Percentiles rank a stretch among this genome's conserved stretches.
phyloP scores from a whole-genome alignment of 2,888 invertebrate species.

The Drosophila ezoana region DNA sequence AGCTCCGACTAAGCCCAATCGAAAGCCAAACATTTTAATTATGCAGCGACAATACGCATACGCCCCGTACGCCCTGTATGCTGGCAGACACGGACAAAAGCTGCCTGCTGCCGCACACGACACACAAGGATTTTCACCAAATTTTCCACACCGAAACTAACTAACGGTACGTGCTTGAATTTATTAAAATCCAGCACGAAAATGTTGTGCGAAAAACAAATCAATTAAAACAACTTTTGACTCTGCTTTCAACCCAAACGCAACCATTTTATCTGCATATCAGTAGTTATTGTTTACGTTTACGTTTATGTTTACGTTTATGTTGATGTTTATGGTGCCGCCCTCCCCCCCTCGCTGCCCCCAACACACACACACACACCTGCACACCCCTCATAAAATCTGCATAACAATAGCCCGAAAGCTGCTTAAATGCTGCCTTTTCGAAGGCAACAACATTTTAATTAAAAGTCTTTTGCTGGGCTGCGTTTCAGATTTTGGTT shows the following conservation, averaged over 20 bases:
- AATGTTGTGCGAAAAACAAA: conserved; percentile 21
- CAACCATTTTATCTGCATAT: conserved; percentile 39
- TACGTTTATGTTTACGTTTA: conserved; percentile 28
- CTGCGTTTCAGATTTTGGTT: conserved; percentile 38
- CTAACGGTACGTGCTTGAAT: conserved; percentile 37
- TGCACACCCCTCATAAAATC: conserved; percentile 6
- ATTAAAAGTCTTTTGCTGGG: conserved; percentile 55
- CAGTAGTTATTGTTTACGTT: conserved; percentile 40
- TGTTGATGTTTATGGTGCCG: conserved; percentile 7
- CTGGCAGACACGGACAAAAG: neutral
- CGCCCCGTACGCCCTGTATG: conserved; percentile 15
- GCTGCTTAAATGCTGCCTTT: conserved; percentile 55
- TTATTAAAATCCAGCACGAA: conserved; percentile 25
- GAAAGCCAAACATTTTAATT: conserved; percentile 18
- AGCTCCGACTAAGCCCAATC: neutral
- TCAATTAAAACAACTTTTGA: conserved; percentile 34
- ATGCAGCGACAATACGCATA: conserved; percentile 30
- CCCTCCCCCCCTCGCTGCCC: no score
- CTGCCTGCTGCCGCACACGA: conserved; percentile 27
- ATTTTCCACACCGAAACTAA: neutral
- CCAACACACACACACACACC: no score
- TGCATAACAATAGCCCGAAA: conserved; percentile 53
- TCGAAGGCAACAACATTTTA: conserved; percentile 45
- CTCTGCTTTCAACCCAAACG: conserved; percentile 4
- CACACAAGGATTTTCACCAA: conserved; percentile 9